Evolutionary conservation across 2,888 invertebrate genomes (phyloP).

Genomic region (Artemia sp.): DNA sequence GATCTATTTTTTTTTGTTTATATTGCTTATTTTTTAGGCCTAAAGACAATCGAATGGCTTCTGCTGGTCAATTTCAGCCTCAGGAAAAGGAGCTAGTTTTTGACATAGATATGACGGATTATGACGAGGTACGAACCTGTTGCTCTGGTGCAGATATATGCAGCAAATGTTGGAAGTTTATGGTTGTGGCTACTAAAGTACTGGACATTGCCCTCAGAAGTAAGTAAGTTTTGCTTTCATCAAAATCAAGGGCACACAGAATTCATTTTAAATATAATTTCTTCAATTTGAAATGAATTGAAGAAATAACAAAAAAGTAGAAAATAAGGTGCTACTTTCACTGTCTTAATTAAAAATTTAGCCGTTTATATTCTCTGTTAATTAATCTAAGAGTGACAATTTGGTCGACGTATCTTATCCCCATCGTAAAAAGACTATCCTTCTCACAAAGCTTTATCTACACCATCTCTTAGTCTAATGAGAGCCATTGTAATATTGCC

Average conservation of each 20-base stretch:
- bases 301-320: background rate
- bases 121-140: constrained; percentile 86
- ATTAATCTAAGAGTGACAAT: too few relatives aligned
- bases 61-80: constrained; percentile 37
- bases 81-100: constrained; percentile 81
- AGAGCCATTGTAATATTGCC: too few relatives aligned
- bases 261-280: background rate
- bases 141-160: constrained; percentile 82
- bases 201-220: constrained; percentile 66
- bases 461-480: too few relatives aligned
- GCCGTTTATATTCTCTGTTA: constrained; percentile 13
- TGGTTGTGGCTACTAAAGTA: constrained; percentile 79
- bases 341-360: background rate
- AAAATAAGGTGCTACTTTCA: background rate
- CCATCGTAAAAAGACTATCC: too few relatives aligned
- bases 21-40: constrained; percentile 35
- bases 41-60: constrained; percentile 34
- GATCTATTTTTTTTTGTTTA: too few relatives aligned
- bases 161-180: constrained; percentile 87
- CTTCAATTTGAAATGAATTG: background rate
- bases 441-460: too few relatives aligned
- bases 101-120: constrained; percentile 99
- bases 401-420: too few relatives aligned
- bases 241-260: background rate
- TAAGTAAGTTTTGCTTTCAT: constrained; percentile 30